Percentiles rank a stretch among this genome's conserved stretches.
Conservation (phyloP, 2,797 vertebrate genomes). For the Clarias fuscus region DNA sequence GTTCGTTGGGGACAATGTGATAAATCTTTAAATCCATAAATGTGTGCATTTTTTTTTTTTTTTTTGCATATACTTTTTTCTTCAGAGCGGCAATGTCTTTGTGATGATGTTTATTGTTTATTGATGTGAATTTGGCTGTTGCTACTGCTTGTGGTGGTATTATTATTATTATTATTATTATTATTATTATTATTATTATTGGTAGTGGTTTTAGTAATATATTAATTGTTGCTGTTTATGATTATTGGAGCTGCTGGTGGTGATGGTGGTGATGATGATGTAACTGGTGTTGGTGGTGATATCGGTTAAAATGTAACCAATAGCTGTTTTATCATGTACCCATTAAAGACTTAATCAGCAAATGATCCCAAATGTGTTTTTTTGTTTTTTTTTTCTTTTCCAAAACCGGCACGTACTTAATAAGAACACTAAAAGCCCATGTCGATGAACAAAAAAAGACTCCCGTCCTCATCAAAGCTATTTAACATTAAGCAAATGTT, state of each 20-base stretch:
- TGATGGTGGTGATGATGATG: not conserved
- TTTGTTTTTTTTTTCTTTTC: not conserved
- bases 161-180: not conserved
- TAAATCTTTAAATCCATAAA: no score
- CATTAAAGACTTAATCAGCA: not conserved
- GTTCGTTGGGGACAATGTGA: no score
- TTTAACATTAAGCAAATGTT: conserved; percentile 38
- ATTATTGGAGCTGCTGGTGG: not conserved
- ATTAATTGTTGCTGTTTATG: not conserved
- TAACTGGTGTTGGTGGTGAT: not conserved
- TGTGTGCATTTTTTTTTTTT: no score
- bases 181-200: not conserved
- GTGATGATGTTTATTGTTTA: no score
- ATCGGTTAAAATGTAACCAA: not conserved
- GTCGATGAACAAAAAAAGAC: not conserved
- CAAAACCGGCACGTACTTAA: not conserved
- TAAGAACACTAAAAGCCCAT: not conserved
- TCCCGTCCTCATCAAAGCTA: conserved; percentile 19
- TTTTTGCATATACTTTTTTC: no score
- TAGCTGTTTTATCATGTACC: not conserved
- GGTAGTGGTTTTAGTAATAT: not conserved
- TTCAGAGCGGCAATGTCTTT: no score
- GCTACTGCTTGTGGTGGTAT: not conserved
- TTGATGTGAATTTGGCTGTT: not conserved
- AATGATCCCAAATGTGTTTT: not conserved